phyloP scores from a whole-genome alignment of 2,888 invertebrate species.

The Theristus sp. region DNA sequence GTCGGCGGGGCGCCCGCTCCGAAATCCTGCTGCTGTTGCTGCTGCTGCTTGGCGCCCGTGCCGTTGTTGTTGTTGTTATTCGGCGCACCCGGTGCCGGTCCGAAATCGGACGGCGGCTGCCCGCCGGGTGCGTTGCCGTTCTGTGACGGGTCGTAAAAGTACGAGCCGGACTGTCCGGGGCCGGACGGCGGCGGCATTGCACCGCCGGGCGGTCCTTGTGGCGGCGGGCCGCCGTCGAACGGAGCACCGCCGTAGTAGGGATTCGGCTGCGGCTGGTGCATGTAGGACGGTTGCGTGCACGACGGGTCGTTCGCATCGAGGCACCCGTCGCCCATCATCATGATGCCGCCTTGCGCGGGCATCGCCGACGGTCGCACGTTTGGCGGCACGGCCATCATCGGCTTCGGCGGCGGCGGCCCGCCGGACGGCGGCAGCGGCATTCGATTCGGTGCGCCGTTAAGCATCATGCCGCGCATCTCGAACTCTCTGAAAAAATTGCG shows the following conservation, averaged over 20 bases:
- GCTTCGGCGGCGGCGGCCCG: no score
- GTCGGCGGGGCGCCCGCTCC: constrained; percentile 20
- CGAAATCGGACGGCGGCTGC: neutral
- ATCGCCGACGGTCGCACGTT: neutral
- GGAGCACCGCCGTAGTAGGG: no score
- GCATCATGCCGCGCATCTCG: neutral
- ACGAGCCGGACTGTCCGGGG: neutral
- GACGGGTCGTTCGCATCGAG: no score
- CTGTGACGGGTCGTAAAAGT: neutral
- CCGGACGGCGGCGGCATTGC: neutral
- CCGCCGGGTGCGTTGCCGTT: neutral
- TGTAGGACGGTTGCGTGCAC: no score
- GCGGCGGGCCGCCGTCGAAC: no score
- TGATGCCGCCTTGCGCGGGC: no score
- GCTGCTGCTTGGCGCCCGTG: neutral
- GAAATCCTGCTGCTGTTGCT: neutral
- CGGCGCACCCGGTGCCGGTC: neutral
- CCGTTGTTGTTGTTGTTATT: neutral
- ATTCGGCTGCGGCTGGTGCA: no score
- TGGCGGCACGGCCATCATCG: neutral
- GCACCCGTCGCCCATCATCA: no score
- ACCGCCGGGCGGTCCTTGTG: no score
- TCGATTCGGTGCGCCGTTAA: neutral
- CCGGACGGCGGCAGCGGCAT: no score
- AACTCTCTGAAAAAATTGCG: neutral